Evolutionary conservation across 2,888 invertebrate genomes (phyloP).

Genomic region (Marasmarcha lunaedactyla): DNA sequence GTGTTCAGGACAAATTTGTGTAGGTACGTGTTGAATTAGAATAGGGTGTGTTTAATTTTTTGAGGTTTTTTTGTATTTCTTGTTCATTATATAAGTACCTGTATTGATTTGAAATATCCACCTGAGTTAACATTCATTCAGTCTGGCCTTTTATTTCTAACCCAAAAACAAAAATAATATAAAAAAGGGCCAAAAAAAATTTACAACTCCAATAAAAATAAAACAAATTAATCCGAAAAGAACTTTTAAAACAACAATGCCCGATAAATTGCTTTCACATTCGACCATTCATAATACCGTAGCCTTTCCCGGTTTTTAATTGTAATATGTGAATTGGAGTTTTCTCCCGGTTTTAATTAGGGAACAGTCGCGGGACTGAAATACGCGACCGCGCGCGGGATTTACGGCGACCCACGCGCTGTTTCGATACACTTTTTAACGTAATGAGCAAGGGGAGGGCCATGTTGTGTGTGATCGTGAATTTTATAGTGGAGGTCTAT

Average conservation of each 20-base stretch:
- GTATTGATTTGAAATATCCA: no score
- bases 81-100: no score
- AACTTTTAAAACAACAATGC: not conserved
- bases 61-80: constrained; percentile 24
- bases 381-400: constrained; percentile 70
- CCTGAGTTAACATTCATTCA: not conserved
- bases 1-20: constrained; percentile 51
- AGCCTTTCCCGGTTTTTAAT: constrained; percentile 58
- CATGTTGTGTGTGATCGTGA: constrained; percentile 1
- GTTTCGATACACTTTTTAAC: constrained; percentile 69
- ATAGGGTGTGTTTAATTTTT: constrained; percentile 28
- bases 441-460: constrained; percentile 43
- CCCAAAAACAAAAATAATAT: not conserved
- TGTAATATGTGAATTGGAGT: constrained; percentile 68
- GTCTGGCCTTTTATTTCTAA: not conserved
- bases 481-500: not conserved
- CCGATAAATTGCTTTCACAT: constrained; percentile 15
- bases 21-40: constrained; percentile 44
- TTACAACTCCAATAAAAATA: not conserved
- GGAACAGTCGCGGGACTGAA: constrained; percentile 62
- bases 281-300: constrained; percentile 41
- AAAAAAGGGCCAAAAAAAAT: not conserved
- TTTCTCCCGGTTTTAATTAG: constrained; percentile 68
- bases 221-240: not conserved
- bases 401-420: constrained; percentile 55